phyloP scores from a whole-genome alignment of 2,888 invertebrate species.

The Chironomus tentans region DNA sequence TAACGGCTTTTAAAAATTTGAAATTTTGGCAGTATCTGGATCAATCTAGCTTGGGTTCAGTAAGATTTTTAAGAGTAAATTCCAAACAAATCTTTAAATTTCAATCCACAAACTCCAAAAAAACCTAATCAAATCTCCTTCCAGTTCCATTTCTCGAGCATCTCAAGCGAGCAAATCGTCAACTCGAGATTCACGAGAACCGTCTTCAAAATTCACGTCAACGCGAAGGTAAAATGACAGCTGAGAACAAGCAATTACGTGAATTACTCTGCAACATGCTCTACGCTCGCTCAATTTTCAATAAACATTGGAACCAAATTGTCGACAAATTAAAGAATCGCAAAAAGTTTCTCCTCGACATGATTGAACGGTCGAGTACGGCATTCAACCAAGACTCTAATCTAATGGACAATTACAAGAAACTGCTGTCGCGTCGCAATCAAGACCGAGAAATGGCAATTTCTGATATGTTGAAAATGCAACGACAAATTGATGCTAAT shows the following conservation, averaged over 20 bases:
- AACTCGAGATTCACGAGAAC: conserved; percentile 37
- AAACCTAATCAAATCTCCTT: background rate
- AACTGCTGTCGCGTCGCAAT: conserved; percentile 33
- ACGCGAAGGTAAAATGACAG: conserved; percentile 37
- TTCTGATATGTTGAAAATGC: conserved; percentile 37
- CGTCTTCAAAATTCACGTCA: conserved; percentile 37
- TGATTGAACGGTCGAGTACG: conserved; percentile 38
- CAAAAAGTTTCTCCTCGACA: conserved; percentile 38
- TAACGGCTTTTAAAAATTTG: too few relatives aligned
- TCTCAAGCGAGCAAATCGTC: conserved; percentile 34
- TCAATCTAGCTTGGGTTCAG: too few relatives aligned
- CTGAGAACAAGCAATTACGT: conserved; percentile 35
- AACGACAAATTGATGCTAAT: conserved; percentile 37
- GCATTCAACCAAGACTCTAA: conserved; percentile 39
- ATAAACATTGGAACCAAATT: conserved; percentile 37
- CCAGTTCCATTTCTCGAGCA: conserved; percentile 35
- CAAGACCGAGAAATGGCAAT: conserved; percentile 29
- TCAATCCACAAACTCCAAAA: too few relatives aligned
- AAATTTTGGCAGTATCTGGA: too few relatives aligned
- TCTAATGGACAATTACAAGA: conserved; percentile 38
- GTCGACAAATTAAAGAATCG: conserved; percentile 38
- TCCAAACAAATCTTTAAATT: too few relatives aligned
- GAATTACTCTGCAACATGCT: conserved; percentile 36
- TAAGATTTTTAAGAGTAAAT: too few relatives aligned
- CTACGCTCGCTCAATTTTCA: conserved; percentile 37